Base-by-base conservation (phyloP, 2,113 vertebrate genomes). In the Cottus gobio region DNA sequence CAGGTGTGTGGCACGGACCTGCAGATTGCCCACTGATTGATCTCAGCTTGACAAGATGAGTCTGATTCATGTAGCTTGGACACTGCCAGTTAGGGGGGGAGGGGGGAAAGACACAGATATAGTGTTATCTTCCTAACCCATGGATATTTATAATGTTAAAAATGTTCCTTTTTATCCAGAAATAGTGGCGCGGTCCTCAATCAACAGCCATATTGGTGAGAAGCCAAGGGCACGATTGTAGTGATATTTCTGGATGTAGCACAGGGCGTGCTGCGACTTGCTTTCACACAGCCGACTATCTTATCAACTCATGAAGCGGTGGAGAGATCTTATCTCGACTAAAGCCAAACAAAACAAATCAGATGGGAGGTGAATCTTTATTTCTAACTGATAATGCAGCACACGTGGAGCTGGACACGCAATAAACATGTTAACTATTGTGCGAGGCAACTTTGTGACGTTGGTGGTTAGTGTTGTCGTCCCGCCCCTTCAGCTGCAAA, bases 21-120 rank as follows among this genome's bases (percentile, higher is more conserved):
- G 60, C 77, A 86, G 74, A 86, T 89, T 85, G 57, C 69, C 68
- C 57, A 15, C 31, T 15, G 70, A 88, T 85, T 84, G 71, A 84
- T 85, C 75, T 75, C 65, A 30, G 10, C 61, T 44, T 72, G 80
- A 75, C 80, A 82, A 74, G 61, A 54, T 24, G 60, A 77, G 37
- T 60, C 58, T 18, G 81, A 83, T 57, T 81, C 15, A 62, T 83
- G 82, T 73, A 0, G 20, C 31, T 28, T 39, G 65, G n/a, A 77
- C 63, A 16, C 31, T 16, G 50, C 67, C 4, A 37, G 62, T 60
- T 31, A 16, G 7, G 18, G 44, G 11, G 24, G 52, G 7, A n/a
- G 36, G 60, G 6, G 34, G 11, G n/a, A n/a, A n/a, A n/a, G n/a
- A n/a, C 12, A 11, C 46, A 2, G n/a, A 28, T 13, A 6, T n/a